phyloP scores from a whole-genome alignment of 2,797 vertebrate genomes.

The Lindbergichthys nudifrons region DNA sequence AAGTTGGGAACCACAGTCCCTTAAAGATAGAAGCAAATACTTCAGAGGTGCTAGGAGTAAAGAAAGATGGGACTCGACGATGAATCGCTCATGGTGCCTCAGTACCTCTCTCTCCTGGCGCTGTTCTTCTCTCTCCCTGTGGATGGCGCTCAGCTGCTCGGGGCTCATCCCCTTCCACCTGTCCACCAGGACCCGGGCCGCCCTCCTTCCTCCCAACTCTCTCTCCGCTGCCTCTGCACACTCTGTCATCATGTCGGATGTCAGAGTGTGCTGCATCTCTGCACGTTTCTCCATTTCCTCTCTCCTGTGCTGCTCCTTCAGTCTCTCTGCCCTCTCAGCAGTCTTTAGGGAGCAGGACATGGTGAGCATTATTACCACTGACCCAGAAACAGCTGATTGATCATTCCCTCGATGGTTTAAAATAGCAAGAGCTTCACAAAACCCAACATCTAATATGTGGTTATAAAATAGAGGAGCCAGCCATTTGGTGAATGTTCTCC shows the following conservation, averaged over 20 bases:
- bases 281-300: slow-evolving; percentile 71
- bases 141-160: slow-evolving; percentile 76
- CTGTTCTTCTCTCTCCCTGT: slow-evolving; percentile 75
- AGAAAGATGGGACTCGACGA: neutral
- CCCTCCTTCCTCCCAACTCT: slow-evolving; percentile 41
- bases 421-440: slow-evolving; percentile 26
- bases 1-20: neutral
- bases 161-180: slow-evolving; percentile 86
- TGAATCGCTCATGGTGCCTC: neutral
- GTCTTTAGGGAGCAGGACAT: slow-evolving; percentile 65
- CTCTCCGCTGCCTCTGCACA: slow-evolving; percentile 67
- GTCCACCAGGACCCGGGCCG: slow-evolving; percentile 68
- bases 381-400: slow-evolving; percentile 34
- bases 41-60: neutral
- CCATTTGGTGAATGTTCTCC: slow-evolving; percentile 43
- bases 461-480: slow-evolving; percentile 20
- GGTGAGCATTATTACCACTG: slow-evolving; percentile 36
- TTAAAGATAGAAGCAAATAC: neutral
- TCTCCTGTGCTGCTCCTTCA: slow-evolving; percentile 61
- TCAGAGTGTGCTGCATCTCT: slow-evolving; percentile 77
- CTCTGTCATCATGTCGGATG: slow-evolving; percentile 86
- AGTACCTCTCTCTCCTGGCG: slow-evolving; percentile 77
- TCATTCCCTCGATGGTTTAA: slow-evolving; percentile 21
- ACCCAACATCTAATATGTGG: slow-evolving; percentile 31
- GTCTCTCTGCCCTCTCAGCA: slow-evolving; percentile 64